Base-by-base conservation (phyloP, 2,113 vertebrate species). In the Amphiprion ocellaris region DNA sequence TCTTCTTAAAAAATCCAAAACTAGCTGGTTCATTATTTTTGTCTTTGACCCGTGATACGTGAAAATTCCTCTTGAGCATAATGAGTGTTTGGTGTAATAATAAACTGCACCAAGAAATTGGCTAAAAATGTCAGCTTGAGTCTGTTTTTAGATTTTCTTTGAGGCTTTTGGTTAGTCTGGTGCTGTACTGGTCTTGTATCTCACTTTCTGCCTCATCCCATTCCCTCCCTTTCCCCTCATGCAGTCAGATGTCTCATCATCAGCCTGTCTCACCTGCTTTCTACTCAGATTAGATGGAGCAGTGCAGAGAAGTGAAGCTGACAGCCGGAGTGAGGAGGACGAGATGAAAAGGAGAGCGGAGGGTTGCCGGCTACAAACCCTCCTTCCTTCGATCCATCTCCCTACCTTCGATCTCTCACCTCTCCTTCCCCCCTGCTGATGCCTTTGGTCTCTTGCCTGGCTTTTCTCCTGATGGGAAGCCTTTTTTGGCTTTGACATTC, bases 191-290 rank as follows among this genome's bases (percentile, higher is more conserved):
- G 30, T 30, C 30, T 30, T 30, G 30, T 30, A 30, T 30, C 12
- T 16, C 46, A 1, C 46, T 15, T 47, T 16, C 12, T 15, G 46
- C 46, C 46, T 47, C 46, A 15, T 28, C 28, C 21, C 23, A 14
- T 71, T 21, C 30, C 65, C 10, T 12, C 16, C 5, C 9, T 5
- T 2, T 73, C n/a, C 11, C 47, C 50, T 76, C 56, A 41, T 39
- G 50, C 79, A 71, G 66, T 70, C 56, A 63, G 71, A 77, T 69
- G 75, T 85, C 71, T 78, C 69, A 77, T 83, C 83, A 80, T 81
- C 77, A 70, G 56, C 61, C 28, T 49, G 56, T 54, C 61, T 80
- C 70, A 71, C 56, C 73, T 66, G 67, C 76, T 62, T 53, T 49
- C 67, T 26, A 16, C 61, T 63, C 44, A 66, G 68, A 71, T 69